Percentiles rank a stretch among this genome's conserved stretches.
Evolutionary conservation across 2,113 vertebrate genomes (phyloP).

Genomic region (Mirza zaza): DNA sequence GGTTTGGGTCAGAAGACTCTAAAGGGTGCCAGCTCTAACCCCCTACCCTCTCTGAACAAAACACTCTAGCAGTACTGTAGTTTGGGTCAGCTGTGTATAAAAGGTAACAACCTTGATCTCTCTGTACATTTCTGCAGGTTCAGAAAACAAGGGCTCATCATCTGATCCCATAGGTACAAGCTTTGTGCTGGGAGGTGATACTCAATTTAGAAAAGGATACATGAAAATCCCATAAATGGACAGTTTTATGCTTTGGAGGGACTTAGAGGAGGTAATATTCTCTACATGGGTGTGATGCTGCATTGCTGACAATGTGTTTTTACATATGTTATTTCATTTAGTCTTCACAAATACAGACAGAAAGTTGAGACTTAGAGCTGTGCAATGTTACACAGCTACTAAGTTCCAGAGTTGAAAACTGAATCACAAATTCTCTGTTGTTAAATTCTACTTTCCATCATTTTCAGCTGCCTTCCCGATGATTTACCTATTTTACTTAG

Average conservation of each 20-base stretch:
- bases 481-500: neutral
- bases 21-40: neutral
- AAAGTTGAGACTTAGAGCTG: neutral
- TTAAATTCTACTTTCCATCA: neutral
- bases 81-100: neutral
- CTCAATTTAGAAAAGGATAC: neutral
- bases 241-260: neutral
- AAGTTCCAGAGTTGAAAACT: constrained; percentile 15
- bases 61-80: neutral
- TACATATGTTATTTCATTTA: neutral
- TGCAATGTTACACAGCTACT: neutral
- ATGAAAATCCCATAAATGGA: neutral
- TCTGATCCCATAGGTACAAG: neutral
- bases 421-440: neutral
- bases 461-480: neutral
- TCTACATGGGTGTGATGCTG: neutral
- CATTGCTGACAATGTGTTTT: neutral
- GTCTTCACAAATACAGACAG: neutral
- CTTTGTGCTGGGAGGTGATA: neutral
- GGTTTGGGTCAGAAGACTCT: neutral
- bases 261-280: neutral
- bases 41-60: neutral
- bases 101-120: neutral
- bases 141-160: neutral
- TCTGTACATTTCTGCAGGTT: neutral